Base-by-base conservation (phyloP, 2,797 vertebrate species). In the Eulemur albifrons region DNA sequence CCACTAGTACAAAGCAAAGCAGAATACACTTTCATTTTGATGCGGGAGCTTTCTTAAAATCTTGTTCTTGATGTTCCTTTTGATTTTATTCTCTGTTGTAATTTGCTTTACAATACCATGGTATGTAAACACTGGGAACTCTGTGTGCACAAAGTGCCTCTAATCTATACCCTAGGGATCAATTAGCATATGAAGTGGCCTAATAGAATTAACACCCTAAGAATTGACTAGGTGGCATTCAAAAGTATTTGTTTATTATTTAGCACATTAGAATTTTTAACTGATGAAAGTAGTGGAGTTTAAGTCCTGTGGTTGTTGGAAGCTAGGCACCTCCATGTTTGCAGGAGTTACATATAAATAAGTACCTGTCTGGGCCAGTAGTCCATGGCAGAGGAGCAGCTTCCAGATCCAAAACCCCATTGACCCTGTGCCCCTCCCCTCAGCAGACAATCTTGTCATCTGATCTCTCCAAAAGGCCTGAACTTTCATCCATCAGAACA, bases 141-240 rank as follows among this genome's bases (percentile, higher is more conserved):
- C 30, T 48, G 27, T 67, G 4, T 43, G 15, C 25, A 80, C 59
- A 84, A 95, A 65, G 85, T 75, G 48, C 59, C 23, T 83, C 61
- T 79, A 69, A 93, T 80, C n/a, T 92, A 85, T 21, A 75, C 23
- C 11, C n/a, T 63, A 81, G 77, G 52, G 77, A 69, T 30, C 45
- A 89, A 65, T 73, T 70, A 90, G 35, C 54, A 69, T 27, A 48
- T 87, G 52, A 92, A 80, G 21, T 72, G 7, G 73, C 21, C 21
- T 85, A 43, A 94, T n/a, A 45, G 17, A 95, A 93, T 87, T 80
- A 95, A 77, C 25, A 92, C 13, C 17, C 45, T 95, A 92, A 82
- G 25, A 92, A 85, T 0, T 92, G 48, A 50, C 17, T 20, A 94
- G 35, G 35, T 65, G 20, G 45, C 35, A 90, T 63, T 94, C 35